Evolutionary conservation across 2,797 vertebrate species (phyloP), one percentile per base, ranked within the genome.

Genomic region (Neosalanx taihuensis): DNA sequence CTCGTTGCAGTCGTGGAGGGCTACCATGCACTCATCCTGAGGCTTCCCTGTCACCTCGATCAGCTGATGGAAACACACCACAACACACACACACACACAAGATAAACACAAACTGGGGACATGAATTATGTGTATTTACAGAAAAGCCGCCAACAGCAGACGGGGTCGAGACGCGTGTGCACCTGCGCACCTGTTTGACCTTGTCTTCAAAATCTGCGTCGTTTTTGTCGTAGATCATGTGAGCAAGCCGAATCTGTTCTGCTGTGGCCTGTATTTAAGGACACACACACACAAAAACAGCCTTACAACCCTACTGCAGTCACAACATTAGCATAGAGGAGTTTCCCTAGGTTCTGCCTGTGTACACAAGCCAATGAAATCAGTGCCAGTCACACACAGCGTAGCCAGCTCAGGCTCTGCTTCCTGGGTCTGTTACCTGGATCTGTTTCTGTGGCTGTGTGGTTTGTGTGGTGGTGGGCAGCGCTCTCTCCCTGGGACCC

Each of bases 181-280:
- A n/a, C 15, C 15, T 69, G 5, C 15, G 73, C 90, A 96, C 98
- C 94, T 99, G 97, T 90, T 98, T 97, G 84, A 98, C 95, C 90
- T 98, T 98, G 85, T 93, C 94, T 90, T 98, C 96, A 92, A 98
- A 99, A 87, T 98, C 96, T 71, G 93, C 86, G 64, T 99, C 95
- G 4, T 95, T 99, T 93, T 98, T 97, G 92, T 98, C 97, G 0
- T 95, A 97, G 87, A 98, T 98, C 93, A 99, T 89, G 85, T 99
- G 95, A 86, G 96, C 97, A 1, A 99, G 93, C 85, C 95, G 96
- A 85, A 99, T 97, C 90, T 99, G 97, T 94, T 99, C 97, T 83
- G 96, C 96, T 90, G 97, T 99, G 85, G 96, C 95, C 97, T 99
- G 81, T 35, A 84, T 91, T 90, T 2, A 78, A 76, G 80, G 31